A percentile compares a stretch with the other conserved stretches of the same genome.
Conservation (phyloP, 37 sponge, comb jelly and placozoan species). For the Aphrocallistes beatrix region DNA sequence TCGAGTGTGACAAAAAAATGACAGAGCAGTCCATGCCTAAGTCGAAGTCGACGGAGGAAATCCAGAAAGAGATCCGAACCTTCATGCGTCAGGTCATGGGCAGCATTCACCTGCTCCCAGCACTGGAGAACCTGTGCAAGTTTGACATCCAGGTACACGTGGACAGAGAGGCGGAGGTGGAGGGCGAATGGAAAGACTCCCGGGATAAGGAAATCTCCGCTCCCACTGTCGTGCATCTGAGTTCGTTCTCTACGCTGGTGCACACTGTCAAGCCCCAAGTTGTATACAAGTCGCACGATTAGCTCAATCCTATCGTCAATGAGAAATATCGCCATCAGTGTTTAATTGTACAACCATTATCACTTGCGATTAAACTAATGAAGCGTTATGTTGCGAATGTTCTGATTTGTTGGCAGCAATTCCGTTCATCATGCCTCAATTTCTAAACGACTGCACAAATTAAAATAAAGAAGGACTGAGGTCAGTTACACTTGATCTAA, state of each 20-base stretch:
- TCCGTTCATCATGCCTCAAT: too few relatives aligned
- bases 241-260: conserved; percentile 2
- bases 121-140: not conserved
- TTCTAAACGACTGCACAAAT: too few relatives aligned
- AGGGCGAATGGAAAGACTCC: not conserved
- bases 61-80: not conserved
- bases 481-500: too few relatives aligned
- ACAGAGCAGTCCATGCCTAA: not conserved
- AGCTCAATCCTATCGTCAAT: too few relatives aligned
- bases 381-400: too few relatives aligned
- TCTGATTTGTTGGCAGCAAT: too few relatives aligned
- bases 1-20: not conserved
- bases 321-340: too few relatives aligned
- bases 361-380: too few relatives aligned
- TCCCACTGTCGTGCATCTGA: not conserved
- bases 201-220: not conserved
- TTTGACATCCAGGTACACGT: conserved; percentile 4
- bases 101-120: not conserved
- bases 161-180: not conserved
- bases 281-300: not conserved
- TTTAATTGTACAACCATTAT: too few relatives aligned
- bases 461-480: too few relatives aligned
- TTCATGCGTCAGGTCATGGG: conserved; percentile 7
- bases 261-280: not conserved
- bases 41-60: not conserved